These are phyloP conservation scores for Forbesichthys agassizii DNA, from an alignment of 2,113 vertebrate species.

Conservation along the genomic window DNA sequence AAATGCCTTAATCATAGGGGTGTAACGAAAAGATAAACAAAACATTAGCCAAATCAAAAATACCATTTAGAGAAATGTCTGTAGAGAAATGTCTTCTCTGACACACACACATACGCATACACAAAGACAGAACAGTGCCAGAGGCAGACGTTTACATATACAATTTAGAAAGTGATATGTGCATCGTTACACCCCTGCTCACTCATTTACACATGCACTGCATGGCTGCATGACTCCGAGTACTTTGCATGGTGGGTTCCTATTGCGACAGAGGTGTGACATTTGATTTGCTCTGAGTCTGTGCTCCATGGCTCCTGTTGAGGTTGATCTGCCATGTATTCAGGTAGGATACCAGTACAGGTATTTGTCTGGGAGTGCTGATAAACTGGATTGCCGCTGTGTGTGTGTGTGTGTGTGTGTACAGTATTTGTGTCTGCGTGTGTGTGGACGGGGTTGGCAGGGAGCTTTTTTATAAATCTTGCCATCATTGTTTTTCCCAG, in stretches of 20 bases:
- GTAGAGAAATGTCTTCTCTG: too few species aligned
- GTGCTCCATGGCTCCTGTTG: slow-evolving; percentile 21
- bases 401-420: slow-evolving; percentile 9
- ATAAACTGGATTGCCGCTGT: too few species aligned
- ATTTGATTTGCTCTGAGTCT: slow-evolving; percentile 27
- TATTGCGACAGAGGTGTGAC: slow-evolving; percentile 18
- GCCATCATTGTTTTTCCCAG: slow-evolving; percentile 4
- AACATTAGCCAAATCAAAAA: too few species aligned
- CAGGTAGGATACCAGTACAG: slow-evolving; percentile 37
- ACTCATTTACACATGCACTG: slow-evolving; percentile 58
- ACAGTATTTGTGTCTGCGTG: not conserved
- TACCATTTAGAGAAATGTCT: too few species aligned
- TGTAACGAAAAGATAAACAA: too few species aligned
- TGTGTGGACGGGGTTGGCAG: not conserved
- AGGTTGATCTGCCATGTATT: slow-evolving; percentile 19
- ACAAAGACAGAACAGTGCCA: too few species aligned
- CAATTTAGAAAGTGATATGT: slow-evolving; percentile 27
- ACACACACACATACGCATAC: too few species aligned
- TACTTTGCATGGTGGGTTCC: slow-evolving; percentile 78
- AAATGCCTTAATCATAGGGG: too few species aligned
- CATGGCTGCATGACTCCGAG: slow-evolving; percentile 86
- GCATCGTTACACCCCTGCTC: slow-evolving; percentile 15
- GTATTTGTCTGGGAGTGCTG: not conserved
- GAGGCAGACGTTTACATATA: too few species aligned
- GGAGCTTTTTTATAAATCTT: not conserved